Conservation (phyloP, 1,140 invertebrate species). For the Pseudobourletiella spinata region DNA sequence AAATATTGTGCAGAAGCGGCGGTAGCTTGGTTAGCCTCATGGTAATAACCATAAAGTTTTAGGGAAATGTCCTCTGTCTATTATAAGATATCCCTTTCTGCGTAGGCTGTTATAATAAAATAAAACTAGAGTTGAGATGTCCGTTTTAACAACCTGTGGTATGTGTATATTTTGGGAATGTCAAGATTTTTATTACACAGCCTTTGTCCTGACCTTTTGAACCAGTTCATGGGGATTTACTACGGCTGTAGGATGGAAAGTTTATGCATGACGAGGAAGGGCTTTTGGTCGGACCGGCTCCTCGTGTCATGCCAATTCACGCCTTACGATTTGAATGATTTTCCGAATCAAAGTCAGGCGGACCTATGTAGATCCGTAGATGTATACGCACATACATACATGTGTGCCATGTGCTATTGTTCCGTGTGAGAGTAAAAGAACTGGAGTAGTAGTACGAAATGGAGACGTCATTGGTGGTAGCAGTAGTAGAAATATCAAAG, state of each 20-base stretch:
- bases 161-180: no score
- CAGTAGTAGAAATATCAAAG: no score
- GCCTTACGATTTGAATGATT: not conserved
- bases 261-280: no score
- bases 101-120: no score
- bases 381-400: no score
- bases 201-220: no score
- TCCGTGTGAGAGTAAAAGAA: not conserved
- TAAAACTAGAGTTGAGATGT: not conserved
- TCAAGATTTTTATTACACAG: no score
- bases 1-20: not conserved
- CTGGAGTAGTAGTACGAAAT: not conserved
- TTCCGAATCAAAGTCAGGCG: not conserved
- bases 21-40: slow-evolving; percentile 1
- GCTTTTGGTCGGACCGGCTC: no score
- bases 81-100: not conserved
- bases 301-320: not conserved
- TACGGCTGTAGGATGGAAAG: no score
- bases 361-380: no score
- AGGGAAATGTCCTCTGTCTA: not conserved
- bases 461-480: not conserved
- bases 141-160: not conserved
- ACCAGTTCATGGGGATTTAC: no score
- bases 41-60: not conserved
- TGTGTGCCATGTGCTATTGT: no score